phyloP scores from a whole-genome alignment of 1,140 invertebrate species.

The Apis florea region DNA sequence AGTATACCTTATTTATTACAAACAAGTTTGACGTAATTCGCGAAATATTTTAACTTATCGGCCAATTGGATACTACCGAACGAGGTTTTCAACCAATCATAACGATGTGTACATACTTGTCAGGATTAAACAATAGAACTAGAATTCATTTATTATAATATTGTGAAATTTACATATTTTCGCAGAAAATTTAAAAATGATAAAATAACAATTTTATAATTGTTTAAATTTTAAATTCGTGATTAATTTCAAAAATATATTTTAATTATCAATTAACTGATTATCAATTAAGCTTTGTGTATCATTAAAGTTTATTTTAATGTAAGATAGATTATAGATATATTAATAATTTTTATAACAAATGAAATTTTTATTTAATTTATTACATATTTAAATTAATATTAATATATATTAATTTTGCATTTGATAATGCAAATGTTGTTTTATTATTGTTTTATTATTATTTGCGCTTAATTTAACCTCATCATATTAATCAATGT shows the following conservation, averaged over 20 bases:
- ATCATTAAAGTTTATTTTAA: background rate
- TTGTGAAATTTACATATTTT: constrained; percentile 1
- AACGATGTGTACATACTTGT: constrained; percentile 23
- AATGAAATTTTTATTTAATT: background rate
- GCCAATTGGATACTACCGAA: constrained; percentile 61
- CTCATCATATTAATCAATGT: background rate
- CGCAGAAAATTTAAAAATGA: background rate
- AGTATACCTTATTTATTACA: constrained; percentile 22
- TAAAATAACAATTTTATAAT: background rate
- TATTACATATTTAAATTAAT: background rate
- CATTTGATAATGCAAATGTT: background rate
- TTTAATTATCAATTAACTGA: background rate
- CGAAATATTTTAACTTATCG: constrained; percentile 50
- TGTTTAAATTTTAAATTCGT: background rate
- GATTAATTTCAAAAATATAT: background rate
- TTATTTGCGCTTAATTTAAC: background rate
- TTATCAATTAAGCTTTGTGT: background rate
- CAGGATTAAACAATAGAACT: constrained; percentile 56
- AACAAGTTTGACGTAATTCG: constrained; percentile 46
- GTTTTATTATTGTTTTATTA: background rate
- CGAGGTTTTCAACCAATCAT: constrained; percentile 61
- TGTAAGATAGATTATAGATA: background rate
- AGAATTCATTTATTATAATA: constrained; percentile 62
- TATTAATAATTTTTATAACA: background rate
- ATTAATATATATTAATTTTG: background rate